Evolutionary conservation across 2,888 invertebrate species (phyloP), one percentile per base, ranked within the genome.

Genomic region (Slavum lentiscoides): DNA sequence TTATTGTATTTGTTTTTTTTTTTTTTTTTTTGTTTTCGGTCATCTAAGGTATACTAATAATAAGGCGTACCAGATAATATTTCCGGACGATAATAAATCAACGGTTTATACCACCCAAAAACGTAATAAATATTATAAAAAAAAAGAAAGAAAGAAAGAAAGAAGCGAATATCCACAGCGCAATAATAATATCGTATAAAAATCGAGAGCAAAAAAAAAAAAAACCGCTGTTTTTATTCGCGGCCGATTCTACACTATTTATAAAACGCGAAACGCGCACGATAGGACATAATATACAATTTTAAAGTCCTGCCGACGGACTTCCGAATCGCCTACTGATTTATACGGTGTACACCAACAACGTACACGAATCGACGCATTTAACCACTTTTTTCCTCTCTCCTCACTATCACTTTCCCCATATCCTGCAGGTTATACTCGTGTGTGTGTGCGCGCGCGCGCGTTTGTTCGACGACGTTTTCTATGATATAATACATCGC

Each of bases 281-380:
- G 55, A 7, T 30, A 30, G 74, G 74, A 67, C 30, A 30, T n/a
- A n/a, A n/a, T n/a, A n/a, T 75, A 66, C 66, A 19, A 75, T 67
- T 49, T 74, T 67, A 58, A 75, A 66, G 74, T 43, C 74, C 58
- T 58, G 58, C 74, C 74, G 43, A 58, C 39, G 74, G 74, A 75
- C 58, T 39, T 75, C 74, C 66, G 74, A 75, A 66, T 58, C 23
- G 55, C 74, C 55, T 21, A 66, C 74, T 75, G 74, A 75, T 75
- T 75, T 75, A 75, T 66, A 74, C 55, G 30, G 7, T 43, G 43
- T 9, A 55, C 64, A 66, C 55, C 39, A 66, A 30, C 1, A 30
- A 30, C 30, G 30, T 66, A 66, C 66, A 58, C 17, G 74, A 75
- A 75, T 75, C 64, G 74, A 75, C 74, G 66, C 66, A 43, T 75